Conservation (phyloP, 2,113 vertebrate genomes). For the Coptodon rendalli region DNA sequence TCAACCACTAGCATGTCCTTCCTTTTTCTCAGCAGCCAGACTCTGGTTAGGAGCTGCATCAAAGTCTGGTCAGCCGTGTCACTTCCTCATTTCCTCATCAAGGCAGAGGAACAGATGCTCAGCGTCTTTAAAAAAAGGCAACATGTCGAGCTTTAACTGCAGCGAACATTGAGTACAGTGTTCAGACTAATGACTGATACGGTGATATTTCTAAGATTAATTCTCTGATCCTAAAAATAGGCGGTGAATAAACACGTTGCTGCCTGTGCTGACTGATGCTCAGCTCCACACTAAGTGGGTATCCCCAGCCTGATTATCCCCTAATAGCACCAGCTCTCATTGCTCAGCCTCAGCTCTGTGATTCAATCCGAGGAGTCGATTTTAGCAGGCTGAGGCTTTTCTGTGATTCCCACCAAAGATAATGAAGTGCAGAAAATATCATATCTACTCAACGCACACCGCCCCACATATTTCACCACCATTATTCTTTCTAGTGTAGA, state of each 20-base stretch:
- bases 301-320: slow-evolving; percentile 11
- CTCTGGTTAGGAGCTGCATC: slow-evolving; percentile 15
- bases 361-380: slow-evolving; percentile 14
- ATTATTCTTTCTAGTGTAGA: background rate
- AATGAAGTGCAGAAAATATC: background rate
- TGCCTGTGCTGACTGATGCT: slow-evolving; percentile 9
- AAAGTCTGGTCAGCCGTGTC: slow-evolving; percentile 35
- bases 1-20: slow-evolving; percentile 26
- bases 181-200: background rate
- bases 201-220: background rate
- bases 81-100: slow-evolving; percentile 54
- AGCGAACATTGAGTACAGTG: background rate
- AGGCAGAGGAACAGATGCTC: slow-evolving; percentile 3
- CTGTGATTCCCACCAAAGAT: background rate
- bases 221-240: background rate
- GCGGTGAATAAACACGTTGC: background rate
- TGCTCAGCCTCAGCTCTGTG: background rate
- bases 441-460: background rate
- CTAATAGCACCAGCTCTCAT: slow-evolving; percentile 10
- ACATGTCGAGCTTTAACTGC: background rate
- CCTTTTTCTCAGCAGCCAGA: slow-evolving; percentile 47
- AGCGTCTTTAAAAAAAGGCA: background rate
- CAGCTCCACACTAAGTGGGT: background rate
- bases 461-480: background rate
- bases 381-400: background rate